These are phyloP conservation scores for Alloscopus bannaensis DNA, from an alignment of 2,888 invertebrate genomes.

Conservation along the genomic window DNA sequence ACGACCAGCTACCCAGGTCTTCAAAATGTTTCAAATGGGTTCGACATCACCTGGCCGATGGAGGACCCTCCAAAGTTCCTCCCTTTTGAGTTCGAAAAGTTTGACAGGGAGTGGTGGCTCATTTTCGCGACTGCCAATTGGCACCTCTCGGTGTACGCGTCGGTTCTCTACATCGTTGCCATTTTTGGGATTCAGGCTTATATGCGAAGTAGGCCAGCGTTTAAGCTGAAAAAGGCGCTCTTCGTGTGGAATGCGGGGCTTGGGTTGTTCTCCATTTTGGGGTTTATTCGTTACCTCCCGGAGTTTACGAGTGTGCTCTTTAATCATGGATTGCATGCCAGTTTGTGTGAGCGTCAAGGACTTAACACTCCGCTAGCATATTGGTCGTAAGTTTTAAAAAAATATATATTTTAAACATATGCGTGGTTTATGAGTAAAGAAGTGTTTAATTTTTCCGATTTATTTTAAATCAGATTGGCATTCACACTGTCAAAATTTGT, in stretches of 20 bases:
- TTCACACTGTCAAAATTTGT: slow-evolving; percentile 56
- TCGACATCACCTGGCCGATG: slow-evolving; percentile 44
- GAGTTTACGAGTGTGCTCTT: slow-evolving; percentile 44
- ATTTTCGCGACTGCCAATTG: slow-evolving; percentile 52
- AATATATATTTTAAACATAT: background rate
- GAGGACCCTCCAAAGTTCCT: slow-evolving; percentile 53
- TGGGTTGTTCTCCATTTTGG: slow-evolving; percentile 62
- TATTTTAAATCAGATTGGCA: slow-evolving; percentile 33
- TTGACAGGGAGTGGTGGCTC: slow-evolving; percentile 63
- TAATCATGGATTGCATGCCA: slow-evolving; percentile 39
- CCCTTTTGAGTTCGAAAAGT: slow-evolving; percentile 58
- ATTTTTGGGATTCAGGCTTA: slow-evolving; percentile 59
- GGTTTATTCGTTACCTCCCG: slow-evolving; percentile 63
- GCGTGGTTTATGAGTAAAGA: background rate
- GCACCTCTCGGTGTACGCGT: slow-evolving; percentile 54
- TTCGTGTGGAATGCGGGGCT: slow-evolving; percentile 58
- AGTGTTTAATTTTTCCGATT: background rate
- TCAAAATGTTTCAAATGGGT: background rate
- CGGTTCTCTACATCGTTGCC: slow-evolving; percentile 49
- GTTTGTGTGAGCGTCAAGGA: slow-evolving; percentile 44
- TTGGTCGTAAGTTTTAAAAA: slow-evolving; percentile 48
- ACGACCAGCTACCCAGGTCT: slow-evolving; percentile 18
- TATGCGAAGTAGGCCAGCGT: slow-evolving; percentile 56
- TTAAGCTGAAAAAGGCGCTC: slow-evolving; percentile 52
- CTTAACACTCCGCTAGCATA: slow-evolving; percentile 44